Percentiles rank a stretch among this genome's conserved stretches.
phyloP scores from a whole-genome alignment of 2,113 vertebrate genomes.

The Atlantisia rogersi region DNA sequence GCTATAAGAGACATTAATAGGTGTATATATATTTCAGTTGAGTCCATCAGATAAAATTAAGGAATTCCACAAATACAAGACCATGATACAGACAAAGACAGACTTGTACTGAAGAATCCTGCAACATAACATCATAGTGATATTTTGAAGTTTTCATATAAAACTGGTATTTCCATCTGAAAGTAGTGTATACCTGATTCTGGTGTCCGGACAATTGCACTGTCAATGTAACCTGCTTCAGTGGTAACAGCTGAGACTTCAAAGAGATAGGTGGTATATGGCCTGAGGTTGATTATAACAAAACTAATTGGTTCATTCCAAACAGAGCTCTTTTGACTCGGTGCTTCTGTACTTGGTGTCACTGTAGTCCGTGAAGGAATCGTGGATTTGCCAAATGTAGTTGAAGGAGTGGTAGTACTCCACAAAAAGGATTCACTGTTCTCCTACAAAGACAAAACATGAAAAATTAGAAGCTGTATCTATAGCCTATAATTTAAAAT shows the following conservation, averaged over 20 bases:
- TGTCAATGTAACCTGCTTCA: conserved; percentile 93
- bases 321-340: conserved; percentile 79
- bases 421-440: conserved; percentile 92
- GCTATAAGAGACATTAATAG: neutral
- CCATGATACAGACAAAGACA: neutral
- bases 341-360: conserved; percentile 63
- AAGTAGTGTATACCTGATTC: conserved; percentile 84
- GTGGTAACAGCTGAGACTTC: conserved; percentile 96
- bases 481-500: neutral
- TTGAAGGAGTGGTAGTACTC: conserved; percentile 87
- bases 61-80: neutral
- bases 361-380: conserved; percentile 69
- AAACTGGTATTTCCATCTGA: neutral
- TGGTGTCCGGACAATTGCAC: conserved; percentile 92
- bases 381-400: conserved; percentile 72
- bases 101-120: neutral
- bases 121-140: neutral
- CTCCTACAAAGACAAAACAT: conserved; percentile 78
- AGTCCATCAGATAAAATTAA: neutral
- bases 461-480: neutral
- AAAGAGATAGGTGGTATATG: conserved; percentile 94
- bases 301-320: conserved; percentile 93
- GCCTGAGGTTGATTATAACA: conserved; percentile 85
- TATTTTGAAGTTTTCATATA: neutral
- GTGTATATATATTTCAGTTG: neutral